Base-by-base conservation (phyloP, 2,113 vertebrate species). In the Chloropsis hardwickii region DNA sequence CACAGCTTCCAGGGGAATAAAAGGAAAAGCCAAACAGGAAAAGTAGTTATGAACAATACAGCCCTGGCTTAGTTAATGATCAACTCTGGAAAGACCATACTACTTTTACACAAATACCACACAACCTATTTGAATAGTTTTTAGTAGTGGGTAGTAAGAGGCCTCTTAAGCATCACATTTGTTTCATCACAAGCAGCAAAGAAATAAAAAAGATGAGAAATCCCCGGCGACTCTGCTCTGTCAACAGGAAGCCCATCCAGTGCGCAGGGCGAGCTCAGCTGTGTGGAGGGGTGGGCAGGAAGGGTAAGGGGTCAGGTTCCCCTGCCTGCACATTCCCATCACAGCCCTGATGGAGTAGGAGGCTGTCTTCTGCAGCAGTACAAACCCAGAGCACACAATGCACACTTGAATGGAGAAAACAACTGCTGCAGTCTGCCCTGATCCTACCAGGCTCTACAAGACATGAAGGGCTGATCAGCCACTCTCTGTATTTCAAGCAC, bases 1-100 rank as follows among this genome's bases (percentile, higher is more conserved):
- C 90, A n/a, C 7, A 70, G 92, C 90, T 94, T 95, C 86, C 92
- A 81, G 61, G 29, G 82, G 80, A 95, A 95, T 84, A 83, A 71
- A 96, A 86, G 77, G 85, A 96, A 96, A 94, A 95, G 72, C 69
- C 90, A 76, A 95, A 94, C 94, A 96, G 94, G 96, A 97, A 96
- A 95, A 86, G 92, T 9, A 90, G 69, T 93, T 70, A 81, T 45
- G 93, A 94, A 90, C 82, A 94, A 94, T 77, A 69, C 76, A 86
- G 64, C 60, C 56, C 56, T 13, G n/a, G 31, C 37, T 83, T 35
- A 48, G 93, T 96, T 96, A 97, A 96, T 96, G 88, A 96, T 96
- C 92, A 93, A 48, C 93, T 67, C 6, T 9, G 33, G 69, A 60
- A 39, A 57, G 35, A 73, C 64, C 44, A 56, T 9, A 53, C 56